phyloP scores from a whole-genome alignment of 2,113 vertebrate genomes.

The Ochotona princeps region DNA sequence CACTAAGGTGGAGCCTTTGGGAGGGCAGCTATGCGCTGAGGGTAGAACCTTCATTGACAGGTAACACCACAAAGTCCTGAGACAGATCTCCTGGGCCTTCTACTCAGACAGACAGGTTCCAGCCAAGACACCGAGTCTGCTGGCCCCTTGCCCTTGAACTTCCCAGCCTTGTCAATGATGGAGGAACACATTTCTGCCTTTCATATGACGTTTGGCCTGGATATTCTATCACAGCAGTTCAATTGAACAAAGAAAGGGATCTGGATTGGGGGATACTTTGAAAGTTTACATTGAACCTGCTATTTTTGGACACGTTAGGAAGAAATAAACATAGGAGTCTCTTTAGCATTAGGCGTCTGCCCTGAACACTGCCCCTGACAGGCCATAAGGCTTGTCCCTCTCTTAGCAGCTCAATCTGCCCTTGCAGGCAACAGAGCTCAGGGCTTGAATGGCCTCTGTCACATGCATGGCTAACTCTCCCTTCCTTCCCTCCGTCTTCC shows the following conservation, averaged over 20 bases:
- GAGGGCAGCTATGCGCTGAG: no score
- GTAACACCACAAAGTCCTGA: background rate
- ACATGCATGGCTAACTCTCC: background rate
- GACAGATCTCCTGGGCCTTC: background rate
- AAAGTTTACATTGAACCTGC: background rate
- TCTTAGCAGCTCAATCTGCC: background rate
- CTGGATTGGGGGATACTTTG: background rate
- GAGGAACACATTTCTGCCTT: background rate
- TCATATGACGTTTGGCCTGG: background rate
- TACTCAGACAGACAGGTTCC: background rate
- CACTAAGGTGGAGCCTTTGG: no score
- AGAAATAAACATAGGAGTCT: slow-evolving; percentile 7
- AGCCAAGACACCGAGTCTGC: background rate
- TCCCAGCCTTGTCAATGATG: background rate
- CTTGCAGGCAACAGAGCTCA: background rate
- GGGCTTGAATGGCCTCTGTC: background rate
- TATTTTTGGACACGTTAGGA: background rate
- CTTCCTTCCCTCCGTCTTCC: no score
- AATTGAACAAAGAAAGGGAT: background rate
- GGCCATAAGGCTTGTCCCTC: background rate
- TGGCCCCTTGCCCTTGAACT: background rate
- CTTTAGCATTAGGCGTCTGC: background rate
- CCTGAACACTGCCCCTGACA: background rate
- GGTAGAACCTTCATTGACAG: background rate
- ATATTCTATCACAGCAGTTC: background rate